Evolutionary conservation across 1,140 invertebrate species (phyloP).

Genomic region (Chironomus tepperi): DNA sequence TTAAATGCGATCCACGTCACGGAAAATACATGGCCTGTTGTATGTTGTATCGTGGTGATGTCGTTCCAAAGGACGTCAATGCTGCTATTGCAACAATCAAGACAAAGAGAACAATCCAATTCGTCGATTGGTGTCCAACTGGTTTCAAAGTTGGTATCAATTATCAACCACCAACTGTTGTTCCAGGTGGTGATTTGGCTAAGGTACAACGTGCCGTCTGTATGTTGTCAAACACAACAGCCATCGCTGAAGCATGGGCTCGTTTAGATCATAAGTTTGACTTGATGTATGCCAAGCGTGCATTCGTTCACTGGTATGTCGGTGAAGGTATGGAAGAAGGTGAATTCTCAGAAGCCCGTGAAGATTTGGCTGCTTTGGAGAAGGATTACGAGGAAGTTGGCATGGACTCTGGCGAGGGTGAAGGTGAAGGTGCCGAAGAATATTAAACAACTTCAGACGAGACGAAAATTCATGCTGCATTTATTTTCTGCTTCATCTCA

Average conservation of each 20-base stretch:
- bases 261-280: conserved; percentile 75
- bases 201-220: conserved; percentile 63
- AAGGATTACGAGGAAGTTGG: conserved; percentile 79
- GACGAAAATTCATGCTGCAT: background rate
- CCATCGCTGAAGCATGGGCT: conserved; percentile 69
- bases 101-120: conserved; percentile 71
- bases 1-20: conserved; percentile 73
- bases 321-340: conserved; percentile 81
- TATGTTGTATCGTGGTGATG: conserved; percentile 62
- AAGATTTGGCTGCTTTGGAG: conserved; percentile 75
- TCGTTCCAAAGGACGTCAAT: conserved; percentile 65
- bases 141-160: conserved; percentile 78
- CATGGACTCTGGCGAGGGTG: conserved; percentile 62
- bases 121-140: conserved; percentile 87
- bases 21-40: conserved; percentile 84
- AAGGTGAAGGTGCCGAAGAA: conserved; percentile 62
- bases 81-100: conserved; percentile 71
- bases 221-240: conserved; percentile 78
- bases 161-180: conserved; percentile 71
- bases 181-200: conserved; percentile 71
- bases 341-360: conserved; percentile 77
- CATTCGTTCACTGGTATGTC: conserved; percentile 80
- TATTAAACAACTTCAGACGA: conserved; percentile 42
- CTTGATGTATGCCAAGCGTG: conserved; percentile 73
- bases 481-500: too few relatives aligned